A percentile compares a stretch with the other conserved stretches of the same genome.
phyloP scores from a whole-genome alignment of 2,113 vertebrate genomes.

The Emydocephalus ijimae region DNA sequence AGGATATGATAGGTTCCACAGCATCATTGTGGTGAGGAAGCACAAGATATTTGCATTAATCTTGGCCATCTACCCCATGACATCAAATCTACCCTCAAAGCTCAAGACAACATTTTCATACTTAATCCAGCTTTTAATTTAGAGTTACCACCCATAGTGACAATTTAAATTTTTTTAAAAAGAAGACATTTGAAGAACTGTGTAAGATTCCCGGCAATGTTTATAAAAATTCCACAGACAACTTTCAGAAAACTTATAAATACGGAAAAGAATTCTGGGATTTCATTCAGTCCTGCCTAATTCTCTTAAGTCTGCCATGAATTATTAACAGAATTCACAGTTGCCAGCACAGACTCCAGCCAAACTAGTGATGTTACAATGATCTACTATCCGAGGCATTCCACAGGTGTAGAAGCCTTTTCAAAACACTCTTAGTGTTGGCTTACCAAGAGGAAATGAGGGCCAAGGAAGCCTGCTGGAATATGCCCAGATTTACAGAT shows the following conservation, averaged over 20 bases:
- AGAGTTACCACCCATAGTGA: not conserved
- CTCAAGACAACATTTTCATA: not conserved
- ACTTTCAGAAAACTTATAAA: not conserved
- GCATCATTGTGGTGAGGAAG: not conserved
- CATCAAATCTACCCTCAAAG: not conserved
- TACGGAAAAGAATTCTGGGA: not conserved
- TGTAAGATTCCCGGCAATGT: not conserved
- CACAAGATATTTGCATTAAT: not conserved
- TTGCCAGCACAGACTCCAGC: not conserved
- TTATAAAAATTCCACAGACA: not conserved
- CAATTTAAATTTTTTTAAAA: not conserved
- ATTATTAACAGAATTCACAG: not conserved
- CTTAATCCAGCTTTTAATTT: not conserved
- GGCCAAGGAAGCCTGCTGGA: conserved; percentile 46
- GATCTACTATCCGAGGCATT: conserved; percentile 12
- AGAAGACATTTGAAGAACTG: not conserved
- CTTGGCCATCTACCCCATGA: not conserved
- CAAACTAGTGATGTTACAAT: conserved; percentile 10
- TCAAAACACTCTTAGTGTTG: conserved; percentile 44
- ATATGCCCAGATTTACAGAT: conserved; percentile 34
- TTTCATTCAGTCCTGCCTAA: not conserved
- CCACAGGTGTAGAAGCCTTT: conserved; percentile 49
- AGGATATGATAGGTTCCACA: not conserved
- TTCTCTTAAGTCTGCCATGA: not conserved
- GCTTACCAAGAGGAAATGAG: conserved; percentile 7